Conservation (phyloP, 2,113 vertebrate species). For the Anas platyrhynchos region DNA sequence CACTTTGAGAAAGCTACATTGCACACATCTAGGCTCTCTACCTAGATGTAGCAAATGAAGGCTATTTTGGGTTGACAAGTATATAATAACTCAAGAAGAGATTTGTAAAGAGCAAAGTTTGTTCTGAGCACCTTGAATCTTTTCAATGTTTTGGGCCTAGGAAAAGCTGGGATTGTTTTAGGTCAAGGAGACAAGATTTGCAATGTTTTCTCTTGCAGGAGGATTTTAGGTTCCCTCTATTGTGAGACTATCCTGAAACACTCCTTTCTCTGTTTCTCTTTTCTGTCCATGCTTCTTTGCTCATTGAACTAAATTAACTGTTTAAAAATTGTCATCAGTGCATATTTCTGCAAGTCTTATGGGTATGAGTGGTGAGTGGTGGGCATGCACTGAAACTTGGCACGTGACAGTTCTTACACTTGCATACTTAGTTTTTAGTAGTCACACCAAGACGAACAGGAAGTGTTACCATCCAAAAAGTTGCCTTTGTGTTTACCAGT, state of each 20-base stretch:
- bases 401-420: background rate
- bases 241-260: background rate
- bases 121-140: background rate
- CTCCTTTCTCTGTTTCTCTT: background rate
- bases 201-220: background rate
- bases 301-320: background rate
- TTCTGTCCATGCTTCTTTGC: background rate
- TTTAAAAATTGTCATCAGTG: background rate
- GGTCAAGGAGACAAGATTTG: background rate
- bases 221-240: background rate
- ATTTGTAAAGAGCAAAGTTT: conserved; percentile 62
- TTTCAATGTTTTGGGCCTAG: background rate
- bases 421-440: background rate
- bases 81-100: background rate
- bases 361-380: background rate
- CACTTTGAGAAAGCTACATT: background rate
- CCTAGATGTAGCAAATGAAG: background rate
- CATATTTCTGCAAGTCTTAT: background rate
- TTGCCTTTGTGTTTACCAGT: background rate
- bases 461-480: background rate
- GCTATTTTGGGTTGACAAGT: conserved; percentile 33
- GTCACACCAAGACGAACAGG: background rate
- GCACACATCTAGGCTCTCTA: background rate
- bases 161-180: background rate
- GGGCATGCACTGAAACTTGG: fast-evolving